Conservation (phyloP, 1,140 invertebrate genomes). For the Drosophila rufa region DNA sequence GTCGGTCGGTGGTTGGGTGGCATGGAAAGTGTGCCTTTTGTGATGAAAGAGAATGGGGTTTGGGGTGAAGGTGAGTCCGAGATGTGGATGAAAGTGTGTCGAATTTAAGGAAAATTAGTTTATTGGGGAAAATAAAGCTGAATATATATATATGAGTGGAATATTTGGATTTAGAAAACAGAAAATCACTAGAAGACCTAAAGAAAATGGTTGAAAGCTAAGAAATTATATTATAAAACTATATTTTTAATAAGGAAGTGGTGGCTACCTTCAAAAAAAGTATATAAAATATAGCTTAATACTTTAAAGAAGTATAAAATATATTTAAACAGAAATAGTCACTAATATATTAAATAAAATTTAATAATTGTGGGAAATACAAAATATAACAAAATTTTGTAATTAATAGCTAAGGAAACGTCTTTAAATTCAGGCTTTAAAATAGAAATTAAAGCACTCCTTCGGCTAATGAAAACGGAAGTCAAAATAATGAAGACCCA, state of each 20-base stretch:
- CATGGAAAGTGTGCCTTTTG: slow-evolving; percentile 56
- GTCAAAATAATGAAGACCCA: slow-evolving; percentile 14
- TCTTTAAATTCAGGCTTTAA: not conserved
- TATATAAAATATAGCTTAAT: not conserved
- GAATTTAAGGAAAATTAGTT: slow-evolving; percentile 2
- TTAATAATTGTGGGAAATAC: not conserved
- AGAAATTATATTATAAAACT: too few species aligned
- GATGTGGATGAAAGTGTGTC: slow-evolving; percentile 43
- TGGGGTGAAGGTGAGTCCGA: slow-evolving; percentile 54
- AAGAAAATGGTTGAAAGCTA: too few species aligned
- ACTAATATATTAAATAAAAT: not conserved
- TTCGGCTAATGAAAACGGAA: not conserved
- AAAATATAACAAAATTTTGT: not conserved
- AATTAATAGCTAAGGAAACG: not conserved
- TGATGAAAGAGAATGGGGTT: slow-evolving; percentile 44
- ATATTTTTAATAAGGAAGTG: too few species aligned
- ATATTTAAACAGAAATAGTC: not conserved
- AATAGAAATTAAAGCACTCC: not conserved
- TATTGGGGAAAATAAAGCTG: not conserved
- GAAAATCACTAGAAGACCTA: not conserved
- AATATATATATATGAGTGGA: not conserved
- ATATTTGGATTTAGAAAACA: too few species aligned
- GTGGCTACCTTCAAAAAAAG: not conserved
- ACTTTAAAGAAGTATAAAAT: not conserved
- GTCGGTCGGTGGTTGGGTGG: slow-evolving; percentile 17